Percentiles rank a stretch among this genome's conserved stretches.
These are phyloP conservation scores for Sardina pilchardus DNA, from an alignment of 2,113 vertebrate genomes.

Conservation along the genomic window DNA sequence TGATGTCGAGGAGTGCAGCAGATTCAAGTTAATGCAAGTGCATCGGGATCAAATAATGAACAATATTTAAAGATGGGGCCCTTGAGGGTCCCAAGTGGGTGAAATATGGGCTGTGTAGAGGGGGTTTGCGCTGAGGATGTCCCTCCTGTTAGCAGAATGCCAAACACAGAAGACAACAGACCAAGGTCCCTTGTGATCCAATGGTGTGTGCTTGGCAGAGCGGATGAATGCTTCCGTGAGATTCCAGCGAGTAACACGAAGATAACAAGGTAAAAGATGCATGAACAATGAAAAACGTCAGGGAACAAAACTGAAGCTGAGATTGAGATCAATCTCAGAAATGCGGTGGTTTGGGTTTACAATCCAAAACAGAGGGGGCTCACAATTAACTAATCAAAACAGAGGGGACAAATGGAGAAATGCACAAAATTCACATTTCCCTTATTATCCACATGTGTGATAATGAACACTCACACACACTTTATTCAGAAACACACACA, in stretches of 20 bases:
- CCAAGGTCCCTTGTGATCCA: constrained; percentile 24
- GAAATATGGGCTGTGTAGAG: neutral
- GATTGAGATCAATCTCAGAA: neutral
- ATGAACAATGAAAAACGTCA: neutral
- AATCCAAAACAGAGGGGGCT: neutral
- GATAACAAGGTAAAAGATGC: neutral
- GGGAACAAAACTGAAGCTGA: neutral
- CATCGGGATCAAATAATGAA: constrained; percentile 72
- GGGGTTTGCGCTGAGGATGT: constrained; percentile 22
- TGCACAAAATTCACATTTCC: neutral
- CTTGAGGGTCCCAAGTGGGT: constrained; percentile 14
- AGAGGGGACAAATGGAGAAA: neutral
- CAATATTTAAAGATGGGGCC: constrained; percentile 38
- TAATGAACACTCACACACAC: neutral
- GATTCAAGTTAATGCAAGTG: constrained; percentile 80
- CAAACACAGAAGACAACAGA: constrained; percentile 18
- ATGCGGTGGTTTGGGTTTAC: neutral
- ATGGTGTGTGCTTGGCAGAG: neutral
- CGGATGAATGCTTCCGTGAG: neutral
- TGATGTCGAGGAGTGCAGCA: constrained; percentile 69
- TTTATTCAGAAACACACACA: neutral
- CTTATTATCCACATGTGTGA: neutral
- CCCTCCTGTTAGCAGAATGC: constrained; percentile 44
- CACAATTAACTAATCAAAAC: neutral
- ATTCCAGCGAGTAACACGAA: neutral